phyloP scores from a whole-genome alignment of 1,140 invertebrate genomes.

The Penaeus indicus region DNA sequence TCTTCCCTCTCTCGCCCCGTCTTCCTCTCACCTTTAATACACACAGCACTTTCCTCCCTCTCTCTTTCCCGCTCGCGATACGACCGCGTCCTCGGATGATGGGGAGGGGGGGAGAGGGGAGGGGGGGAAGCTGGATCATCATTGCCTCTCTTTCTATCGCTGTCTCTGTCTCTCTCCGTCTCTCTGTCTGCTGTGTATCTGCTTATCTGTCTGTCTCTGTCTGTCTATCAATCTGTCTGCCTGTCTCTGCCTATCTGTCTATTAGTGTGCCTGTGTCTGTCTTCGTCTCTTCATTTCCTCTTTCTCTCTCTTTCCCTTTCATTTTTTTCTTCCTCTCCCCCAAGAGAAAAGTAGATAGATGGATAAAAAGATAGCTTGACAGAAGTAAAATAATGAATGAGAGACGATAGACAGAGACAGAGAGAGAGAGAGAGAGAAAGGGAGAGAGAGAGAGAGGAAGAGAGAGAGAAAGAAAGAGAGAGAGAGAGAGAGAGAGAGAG shows the following conservation, averaged over 20 bases:
- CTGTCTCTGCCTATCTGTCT: not conserved
- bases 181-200: not conserved
- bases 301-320: constrained; percentile 13
- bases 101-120: not conserved
- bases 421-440: too few relatives aligned
- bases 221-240: not conserved
- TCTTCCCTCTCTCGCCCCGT: too few relatives aligned
- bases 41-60: too few relatives aligned
- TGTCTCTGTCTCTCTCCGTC: not conserved
- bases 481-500: not conserved
- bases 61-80: too few relatives aligned
- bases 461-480: not conserved
- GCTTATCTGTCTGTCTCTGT: not conserved
- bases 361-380: too few relatives aligned
- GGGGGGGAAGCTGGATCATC: not conserved
- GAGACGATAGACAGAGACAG: too few relatives aligned
- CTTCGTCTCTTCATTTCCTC: too few relatives aligned
- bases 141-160: too few relatives aligned
- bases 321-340: not conserved
- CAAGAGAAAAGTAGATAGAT: too few relatives aligned
- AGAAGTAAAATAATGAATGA: too few relatives aligned
- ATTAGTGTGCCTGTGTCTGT: not conserved
- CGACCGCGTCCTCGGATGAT: too few relatives aligned
- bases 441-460: not conserved
- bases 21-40: too few relatives aligned